Base-by-base conservation (phyloP, 2,888 invertebrate species). In the Hirtodrosophila duncani region DNA sequence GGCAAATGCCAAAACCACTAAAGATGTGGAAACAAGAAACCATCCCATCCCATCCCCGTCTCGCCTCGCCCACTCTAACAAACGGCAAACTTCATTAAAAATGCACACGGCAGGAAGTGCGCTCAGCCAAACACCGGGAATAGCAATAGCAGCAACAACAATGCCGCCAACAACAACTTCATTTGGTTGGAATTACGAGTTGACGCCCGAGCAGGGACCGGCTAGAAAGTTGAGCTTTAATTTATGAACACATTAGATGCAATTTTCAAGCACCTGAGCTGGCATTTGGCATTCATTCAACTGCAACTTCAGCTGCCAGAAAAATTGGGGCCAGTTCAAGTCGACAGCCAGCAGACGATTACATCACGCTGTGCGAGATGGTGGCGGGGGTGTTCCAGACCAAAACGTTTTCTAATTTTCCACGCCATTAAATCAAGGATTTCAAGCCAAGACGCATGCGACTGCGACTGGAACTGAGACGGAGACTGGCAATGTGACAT, bases 401-500 rank as follows among this genome's bases (percentile, higher is more conserved):
- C 39, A 43, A 77, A 82, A 81, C 79, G 79, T 77, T 70, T 81
- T 81, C 83, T 80, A 83, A 83, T 83, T 83, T 83, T 83, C 81
- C 83, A 80, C 78, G 55, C 82, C 83, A 83, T 83, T 83, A 81
- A 83, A 66, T 75, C 66, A 52, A 45, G 41, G 51, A 63, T 63
- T 64, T 66, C 60, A 42, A 56, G 52, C 50, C 49, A 65, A 63
- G 68, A 65, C 65, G 65, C 68, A 63, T 68, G 53, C 66, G 49
- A 53, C 43, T 38, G 41, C 49, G 37, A 49, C n/a, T n/a, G n/a
- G n/a, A n/a, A n/a, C n/a, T n/a, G n/a, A n/a, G n/a, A n/a, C n/a
- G n/a, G n/a, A n/a, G n/a, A n/a, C 64, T 64, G 67, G 34, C 16
- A 50, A 24, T 36, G 37, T 46, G 45, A 50, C 36, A 49, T 44